phyloP scores from a whole-genome alignment of 2,888 invertebrate genomes.

The Melipona bicolor region DNA sequence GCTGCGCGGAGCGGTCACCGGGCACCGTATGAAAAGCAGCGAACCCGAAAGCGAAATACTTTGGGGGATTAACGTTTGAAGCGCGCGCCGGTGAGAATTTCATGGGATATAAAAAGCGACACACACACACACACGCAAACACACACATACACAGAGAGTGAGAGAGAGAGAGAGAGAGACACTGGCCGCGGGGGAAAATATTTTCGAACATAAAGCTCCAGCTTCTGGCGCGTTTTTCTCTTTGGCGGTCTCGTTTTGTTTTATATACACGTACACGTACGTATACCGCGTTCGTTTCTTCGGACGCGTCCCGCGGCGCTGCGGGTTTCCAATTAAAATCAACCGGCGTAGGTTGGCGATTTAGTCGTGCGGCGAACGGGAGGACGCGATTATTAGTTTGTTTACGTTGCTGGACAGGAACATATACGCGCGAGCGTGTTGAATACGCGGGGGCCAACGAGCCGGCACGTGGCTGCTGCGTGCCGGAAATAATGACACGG shows the following conservation, averaged over 20 bases:
- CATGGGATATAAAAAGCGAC: slow-evolving; percentile 33
- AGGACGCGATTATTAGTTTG: slow-evolving; percentile 28
- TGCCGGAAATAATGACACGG: slow-evolving; percentile 45
- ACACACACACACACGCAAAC: neutral
- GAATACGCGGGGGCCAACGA: neutral
- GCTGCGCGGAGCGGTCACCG: slow-evolving; percentile 11
- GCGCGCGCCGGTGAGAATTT: slow-evolving; percentile 34
- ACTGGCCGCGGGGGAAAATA: slow-evolving; percentile 4
- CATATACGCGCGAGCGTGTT: neutral
- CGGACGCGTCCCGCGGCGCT: neutral
- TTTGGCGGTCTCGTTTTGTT: neutral
- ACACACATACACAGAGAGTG: no score
- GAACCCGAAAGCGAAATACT: slow-evolving; percentile 56
- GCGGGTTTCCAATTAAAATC: slow-evolving; percentile 17
- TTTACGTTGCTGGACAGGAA: slow-evolving; percentile 6
- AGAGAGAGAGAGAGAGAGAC: no score
- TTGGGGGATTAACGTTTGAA: slow-evolving; percentile 60
- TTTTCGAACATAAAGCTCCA: slow-evolving; percentile 7
- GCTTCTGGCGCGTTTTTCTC: neutral
- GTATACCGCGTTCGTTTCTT: neutral
- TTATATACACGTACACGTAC: neutral
- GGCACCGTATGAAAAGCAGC: slow-evolving; percentile 51
- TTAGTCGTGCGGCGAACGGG: neutral
- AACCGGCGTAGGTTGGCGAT: neutral
- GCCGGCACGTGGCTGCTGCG: slow-evolving; percentile 4